phyloP scores from a whole-genome alignment of 2,797 vertebrate species.

The Galago senegalensis region DNA sequence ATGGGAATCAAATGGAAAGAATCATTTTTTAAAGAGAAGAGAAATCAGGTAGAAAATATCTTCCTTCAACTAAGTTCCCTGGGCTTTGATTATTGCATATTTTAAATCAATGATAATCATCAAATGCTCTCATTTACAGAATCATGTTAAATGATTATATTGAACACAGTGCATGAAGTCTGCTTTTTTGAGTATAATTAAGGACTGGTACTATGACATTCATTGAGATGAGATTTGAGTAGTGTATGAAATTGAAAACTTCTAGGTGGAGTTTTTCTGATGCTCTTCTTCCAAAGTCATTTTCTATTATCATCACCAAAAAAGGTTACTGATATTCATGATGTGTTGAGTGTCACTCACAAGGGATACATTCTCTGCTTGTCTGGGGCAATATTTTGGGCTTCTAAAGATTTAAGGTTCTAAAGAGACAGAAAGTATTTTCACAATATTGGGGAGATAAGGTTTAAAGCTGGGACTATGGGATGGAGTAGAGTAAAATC shows the following conservation, averaged over 20 bases:
- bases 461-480: background rate
- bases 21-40: background rate
- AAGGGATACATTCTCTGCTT: background rate
- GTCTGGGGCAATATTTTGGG: background rate
- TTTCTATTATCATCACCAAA: background rate
- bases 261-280: slow-evolving; percentile 21
- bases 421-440: background rate
- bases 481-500: background rate
- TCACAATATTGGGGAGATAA: background rate
- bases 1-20: slow-evolving; percentile 1
- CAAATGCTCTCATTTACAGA: background rate
- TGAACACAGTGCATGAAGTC: background rate
- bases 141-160: background rate
- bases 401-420: slow-evolving; percentile 15
- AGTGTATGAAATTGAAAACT: slow-evolving; percentile 41
- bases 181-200: slow-evolving; percentile 29
- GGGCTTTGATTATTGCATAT: background rate
- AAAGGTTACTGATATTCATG: background rate
- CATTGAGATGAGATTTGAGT: background rate
- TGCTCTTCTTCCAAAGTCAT: background rate
- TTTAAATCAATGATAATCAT: slow-evolving; percentile 24
- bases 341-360: background rate
- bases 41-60: background rate
- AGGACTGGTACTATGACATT: background rate
- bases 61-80: background rate